Conservation (phyloP, 2,113 vertebrate genomes). For the Lampris incognitus region DNA sequence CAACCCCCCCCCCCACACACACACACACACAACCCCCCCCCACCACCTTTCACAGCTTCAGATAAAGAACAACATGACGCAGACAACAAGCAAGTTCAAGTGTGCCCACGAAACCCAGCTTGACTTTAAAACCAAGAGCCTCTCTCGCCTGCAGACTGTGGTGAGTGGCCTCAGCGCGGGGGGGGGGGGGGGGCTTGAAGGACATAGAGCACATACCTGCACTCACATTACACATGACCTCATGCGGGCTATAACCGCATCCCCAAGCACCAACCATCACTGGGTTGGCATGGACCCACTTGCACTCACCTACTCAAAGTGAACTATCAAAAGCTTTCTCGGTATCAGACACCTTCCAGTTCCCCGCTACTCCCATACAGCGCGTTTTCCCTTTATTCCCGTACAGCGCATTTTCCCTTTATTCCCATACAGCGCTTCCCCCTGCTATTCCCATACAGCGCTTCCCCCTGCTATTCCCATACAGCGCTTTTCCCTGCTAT, state of each 20-base stretch:
- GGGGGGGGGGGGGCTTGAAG: constrained; percentile 40
- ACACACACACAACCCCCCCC: background rate
- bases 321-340: background rate
- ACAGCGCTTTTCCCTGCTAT: too few relatives aligned
- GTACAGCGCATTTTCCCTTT: too few relatives aligned
- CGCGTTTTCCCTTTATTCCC: too few relatives aligned
- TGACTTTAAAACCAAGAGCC: constrained; percentile 36
- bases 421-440: too few relatives aligned
- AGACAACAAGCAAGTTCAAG: background rate
- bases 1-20: background rate
- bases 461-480: too few relatives aligned
- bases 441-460: too few relatives aligned
- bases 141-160: constrained; percentile 33
- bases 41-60: background rate
- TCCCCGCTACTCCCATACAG: too few relatives aligned
- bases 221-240: constrained; percentile 68
- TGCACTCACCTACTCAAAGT: constrained; percentile 3
- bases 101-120: constrained; percentile 8
- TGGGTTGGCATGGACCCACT: constrained; percentile 26
- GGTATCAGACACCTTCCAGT: too few relatives aligned
- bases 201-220: constrained; percentile 63
- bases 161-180: constrained; percentile 46
- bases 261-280: background rate
- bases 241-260: constrained; percentile 10
- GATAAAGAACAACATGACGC: background rate